Conservation (phyloP, 1,140 invertebrate species). For the Orchesella cincta region DNA sequence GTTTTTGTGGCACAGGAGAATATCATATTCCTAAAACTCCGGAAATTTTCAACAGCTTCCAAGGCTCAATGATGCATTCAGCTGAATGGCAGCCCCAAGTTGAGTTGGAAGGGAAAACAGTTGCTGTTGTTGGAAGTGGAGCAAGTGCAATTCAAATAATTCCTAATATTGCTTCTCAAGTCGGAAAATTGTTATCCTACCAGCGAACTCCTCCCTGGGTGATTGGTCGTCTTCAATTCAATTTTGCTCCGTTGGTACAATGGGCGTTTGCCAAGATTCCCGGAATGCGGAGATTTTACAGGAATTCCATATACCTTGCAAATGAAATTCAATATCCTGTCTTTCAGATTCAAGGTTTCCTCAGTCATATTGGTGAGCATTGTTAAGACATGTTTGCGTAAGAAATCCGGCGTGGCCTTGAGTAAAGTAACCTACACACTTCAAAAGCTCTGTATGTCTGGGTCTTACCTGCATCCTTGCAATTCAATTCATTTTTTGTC, state of each 20-base stretch:
- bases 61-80: conserved; percentile 35
- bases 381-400: too few species aligned
- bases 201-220: conserved; percentile 22
- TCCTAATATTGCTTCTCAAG: conserved; percentile 32
- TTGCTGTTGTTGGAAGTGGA: conserved; percentile 41
- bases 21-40: conserved; percentile 23
- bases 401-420: not conserved
- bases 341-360: conserved; percentile 10
- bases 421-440: not conserved
- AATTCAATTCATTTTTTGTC: not conserved
- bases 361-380: not conserved
- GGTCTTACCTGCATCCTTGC: too few species aligned
- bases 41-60: conserved; percentile 39
- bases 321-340: conserved; percentile 19
- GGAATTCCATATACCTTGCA: not conserved
- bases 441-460: too few species aligned
- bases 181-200: conserved; percentile 39
- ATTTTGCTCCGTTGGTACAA: not conserved
- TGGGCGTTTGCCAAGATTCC: conserved; percentile 13
- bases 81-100: conserved; percentile 37
- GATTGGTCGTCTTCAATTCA: not conserved
- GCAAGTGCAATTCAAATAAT: conserved; percentile 35
- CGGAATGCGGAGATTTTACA: not conserved
- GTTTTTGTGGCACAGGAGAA: conserved; percentile 7
- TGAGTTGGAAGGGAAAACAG: conserved; percentile 31